phyloP scores from a whole-genome alignment of 2,113 vertebrate species.

The Mormyrus iriodes region DNA sequence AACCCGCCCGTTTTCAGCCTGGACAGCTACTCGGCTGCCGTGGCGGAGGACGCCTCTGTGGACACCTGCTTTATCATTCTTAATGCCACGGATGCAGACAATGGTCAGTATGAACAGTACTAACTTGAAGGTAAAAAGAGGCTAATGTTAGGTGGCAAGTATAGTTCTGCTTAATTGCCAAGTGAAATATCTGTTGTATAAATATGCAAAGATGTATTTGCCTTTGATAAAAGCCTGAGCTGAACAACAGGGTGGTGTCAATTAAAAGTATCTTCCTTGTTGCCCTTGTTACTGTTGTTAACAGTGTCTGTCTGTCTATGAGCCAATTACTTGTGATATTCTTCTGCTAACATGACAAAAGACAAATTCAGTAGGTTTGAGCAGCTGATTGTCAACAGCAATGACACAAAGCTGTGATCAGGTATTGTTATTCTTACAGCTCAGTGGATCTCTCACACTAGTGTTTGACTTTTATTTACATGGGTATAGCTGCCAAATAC shows the following conservation, averaged over 20 bases:
- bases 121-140: not conserved
- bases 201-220: not conserved
- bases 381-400: not conserved
- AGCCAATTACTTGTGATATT: not conserved
- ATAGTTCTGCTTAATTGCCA: not conserved
- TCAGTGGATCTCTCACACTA: not conserved
- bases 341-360: not conserved
- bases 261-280: not conserved
- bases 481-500: not conserved
- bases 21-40: constrained; percentile 35
- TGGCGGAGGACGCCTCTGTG: constrained; percentile 47
- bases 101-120: constrained; percentile 46
- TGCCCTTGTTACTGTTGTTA: not conserved
- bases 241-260: not conserved
- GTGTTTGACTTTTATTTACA: not conserved
- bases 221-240: not conserved
- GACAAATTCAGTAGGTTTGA: not conserved
- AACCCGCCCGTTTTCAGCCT: constrained; percentile 57
- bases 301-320: not conserved
- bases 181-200: not conserved
- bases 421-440: not conserved
- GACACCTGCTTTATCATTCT: constrained; percentile 55
- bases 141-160: not conserved
- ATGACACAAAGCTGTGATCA: not conserved
- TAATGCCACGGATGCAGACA: constrained; percentile 59